Evolutionary conservation across 2,113 vertebrate species (phyloP).

Genomic region (Tor tambroides): DNA sequence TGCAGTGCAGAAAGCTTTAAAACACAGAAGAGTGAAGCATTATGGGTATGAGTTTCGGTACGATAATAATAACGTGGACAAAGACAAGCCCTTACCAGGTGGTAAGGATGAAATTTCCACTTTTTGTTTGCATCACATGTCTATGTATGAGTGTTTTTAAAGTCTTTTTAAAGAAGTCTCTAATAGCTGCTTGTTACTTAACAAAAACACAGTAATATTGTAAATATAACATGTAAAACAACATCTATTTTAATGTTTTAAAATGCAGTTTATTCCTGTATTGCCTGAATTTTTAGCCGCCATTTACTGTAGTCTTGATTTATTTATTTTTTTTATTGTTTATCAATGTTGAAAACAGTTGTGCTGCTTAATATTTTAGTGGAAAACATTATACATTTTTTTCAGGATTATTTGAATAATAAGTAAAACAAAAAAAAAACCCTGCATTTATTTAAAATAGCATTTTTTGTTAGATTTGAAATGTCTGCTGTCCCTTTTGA

Average conservation of each 20-base stretch:
- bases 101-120: constrained; percentile 70
- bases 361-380: not conserved
- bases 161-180: not conserved
- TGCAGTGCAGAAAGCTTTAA: constrained; percentile 88
- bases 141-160: not conserved
- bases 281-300: not conserved
- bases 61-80: constrained; percentile 91
- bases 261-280: not conserved
- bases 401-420: not conserved
- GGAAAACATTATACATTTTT: not conserved
- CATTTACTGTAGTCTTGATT: too few relatives aligned
- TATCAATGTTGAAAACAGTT: not conserved
- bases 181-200: not conserved
- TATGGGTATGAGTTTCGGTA: constrained; percentile 95
- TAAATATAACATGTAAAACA: not conserved
- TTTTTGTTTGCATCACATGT: not conserved
- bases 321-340: too few relatives aligned
- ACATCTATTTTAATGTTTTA: not conserved
- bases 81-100: constrained; percentile 85
- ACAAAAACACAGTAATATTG: not conserved
- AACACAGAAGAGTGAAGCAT: constrained; percentile 94
- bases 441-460: not conserved
- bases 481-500: too few relatives aligned
- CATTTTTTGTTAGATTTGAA: too few relatives aligned
- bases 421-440: not conserved